Conservation (phyloP, 2,888 invertebrate species). For the Dromius quadrimaculatus region DNA sequence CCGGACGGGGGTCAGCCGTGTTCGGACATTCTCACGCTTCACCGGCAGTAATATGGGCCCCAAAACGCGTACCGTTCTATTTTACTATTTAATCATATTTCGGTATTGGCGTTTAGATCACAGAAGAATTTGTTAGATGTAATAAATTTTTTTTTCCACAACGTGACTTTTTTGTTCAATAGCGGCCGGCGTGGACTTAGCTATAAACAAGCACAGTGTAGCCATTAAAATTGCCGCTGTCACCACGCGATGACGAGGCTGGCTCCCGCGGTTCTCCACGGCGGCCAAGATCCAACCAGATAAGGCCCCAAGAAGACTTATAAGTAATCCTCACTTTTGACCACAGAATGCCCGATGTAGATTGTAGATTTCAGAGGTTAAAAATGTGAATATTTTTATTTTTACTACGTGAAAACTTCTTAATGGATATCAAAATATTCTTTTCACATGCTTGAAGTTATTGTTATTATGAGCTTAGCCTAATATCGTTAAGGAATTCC, state of each 20-base stretch:
- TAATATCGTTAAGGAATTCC: not conserved
- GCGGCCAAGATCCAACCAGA: slow-evolving; percentile 15
- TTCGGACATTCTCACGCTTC: slow-evolving; percentile 45
- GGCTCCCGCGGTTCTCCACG: slow-evolving; percentile 38
- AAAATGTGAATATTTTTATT: slow-evolving; percentile 8
- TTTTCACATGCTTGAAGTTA: slow-evolving; percentile 6
- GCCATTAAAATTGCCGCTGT: slow-evolving; percentile 51
- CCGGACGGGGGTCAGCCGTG: slow-evolving; percentile 34
- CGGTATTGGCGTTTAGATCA: too few relatives aligned
- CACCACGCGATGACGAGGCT: slow-evolving; percentile 37
- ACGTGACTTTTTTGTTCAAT: slow-evolving; percentile 39
- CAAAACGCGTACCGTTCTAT: slow-evolving; percentile 43
- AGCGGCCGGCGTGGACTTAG: slow-evolving; percentile 14
- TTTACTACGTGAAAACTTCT: slow-evolving; percentile 13
- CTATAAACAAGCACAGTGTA: slow-evolving; percentile 39
- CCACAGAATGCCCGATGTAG: slow-evolving; percentile 8
- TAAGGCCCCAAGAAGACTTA: not conserved
- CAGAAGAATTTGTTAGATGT: too few relatives aligned
- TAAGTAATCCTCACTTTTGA: slow-evolving; percentile 5
- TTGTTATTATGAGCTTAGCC: not conserved
- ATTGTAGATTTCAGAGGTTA: slow-evolving; percentile 10
- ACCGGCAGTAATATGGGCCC: not conserved
- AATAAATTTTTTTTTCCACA: slow-evolving; percentile 14
- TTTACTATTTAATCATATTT: too few relatives aligned
- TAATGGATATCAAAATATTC: slow-evolving; percentile 16